phyloP scores from a whole-genome alignment of 2,113 vertebrate species.

The Pleuronectes platessa region DNA sequence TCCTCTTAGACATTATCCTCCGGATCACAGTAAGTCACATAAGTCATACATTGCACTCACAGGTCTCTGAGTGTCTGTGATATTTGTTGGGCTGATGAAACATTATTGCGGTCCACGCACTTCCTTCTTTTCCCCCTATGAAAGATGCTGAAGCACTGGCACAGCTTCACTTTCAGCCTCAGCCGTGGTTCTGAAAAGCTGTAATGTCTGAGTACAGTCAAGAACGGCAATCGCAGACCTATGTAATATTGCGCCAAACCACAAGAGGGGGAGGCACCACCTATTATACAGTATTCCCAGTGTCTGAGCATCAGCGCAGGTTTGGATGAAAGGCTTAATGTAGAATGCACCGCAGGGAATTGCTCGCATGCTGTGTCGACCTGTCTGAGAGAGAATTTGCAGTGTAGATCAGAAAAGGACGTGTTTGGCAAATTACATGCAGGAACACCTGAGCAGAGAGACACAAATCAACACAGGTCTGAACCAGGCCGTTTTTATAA shows the following conservation, averaged over 20 bases:
- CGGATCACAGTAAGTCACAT: slow-evolving; percentile 40
- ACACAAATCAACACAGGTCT: slow-evolving; percentile 60
- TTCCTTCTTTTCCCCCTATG: slow-evolving; percentile 1
- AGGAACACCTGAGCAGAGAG: slow-evolving; percentile 51
- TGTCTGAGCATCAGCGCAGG: slow-evolving; percentile 40
- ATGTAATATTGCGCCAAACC: slow-evolving; percentile 72
- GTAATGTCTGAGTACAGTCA: slow-evolving; percentile 34
- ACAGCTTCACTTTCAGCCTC: slow-evolving; percentile 18
- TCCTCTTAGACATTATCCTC: slow-evolving; percentile 57
- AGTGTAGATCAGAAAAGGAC: slow-evolving; percentile 40
- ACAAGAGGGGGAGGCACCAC: slow-evolving; percentile 71
- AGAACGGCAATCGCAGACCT: slow-evolving; percentile 31
- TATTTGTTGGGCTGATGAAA: slow-evolving; percentile 31
- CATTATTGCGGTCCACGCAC: not conserved
- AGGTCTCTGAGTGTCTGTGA: slow-evolving; percentile 18
- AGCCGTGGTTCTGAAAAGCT: slow-evolving; percentile 17
- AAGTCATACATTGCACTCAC: slow-evolving; percentile 28
- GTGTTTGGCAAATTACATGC: slow-evolving; percentile 43
- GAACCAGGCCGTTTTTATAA: slow-evolving; percentile 61
- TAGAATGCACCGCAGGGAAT: slow-evolving; percentile 29
- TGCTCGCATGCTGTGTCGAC: slow-evolving; percentile 8
- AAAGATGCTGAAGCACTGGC: slow-evolving; percentile 29
- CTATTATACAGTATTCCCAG: slow-evolving; percentile 57
- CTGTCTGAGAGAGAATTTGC: slow-evolving; percentile 47
- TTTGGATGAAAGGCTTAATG: slow-evolving; percentile 41